phyloP scores from a whole-genome alignment of 92 coral and sea anemone species.

The Parazoanthus darwini region DNA sequence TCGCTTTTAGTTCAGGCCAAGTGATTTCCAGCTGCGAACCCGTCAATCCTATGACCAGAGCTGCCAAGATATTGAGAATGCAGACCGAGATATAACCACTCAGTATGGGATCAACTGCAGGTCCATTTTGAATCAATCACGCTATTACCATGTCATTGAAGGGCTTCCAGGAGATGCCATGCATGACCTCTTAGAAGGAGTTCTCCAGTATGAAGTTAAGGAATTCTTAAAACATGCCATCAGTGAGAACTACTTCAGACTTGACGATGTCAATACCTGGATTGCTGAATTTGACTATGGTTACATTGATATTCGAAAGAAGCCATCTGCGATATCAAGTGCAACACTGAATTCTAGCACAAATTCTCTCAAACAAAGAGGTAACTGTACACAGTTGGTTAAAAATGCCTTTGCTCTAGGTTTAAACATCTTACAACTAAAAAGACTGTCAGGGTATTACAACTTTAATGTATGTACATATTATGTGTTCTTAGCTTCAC shows the following conservation, averaged over 20 bases:
- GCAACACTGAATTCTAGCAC: conserved; percentile 39
- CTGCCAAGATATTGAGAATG: conserved; percentile 47
- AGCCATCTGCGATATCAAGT: conserved; percentile 39
- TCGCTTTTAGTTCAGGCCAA: conserved; percentile 23
- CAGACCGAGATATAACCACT: conserved; percentile 28
- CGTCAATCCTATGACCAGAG: conserved; percentile 34
- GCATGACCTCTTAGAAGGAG: conserved; percentile 55
- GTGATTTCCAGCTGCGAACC: conserved; percentile 50
- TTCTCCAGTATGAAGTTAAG: conserved; percentile 53
- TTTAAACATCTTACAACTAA: no score
- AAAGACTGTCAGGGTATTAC: no score
- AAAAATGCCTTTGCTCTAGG: no score
- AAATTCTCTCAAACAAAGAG: conserved; percentile 60
- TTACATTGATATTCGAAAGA: conserved; percentile 49
- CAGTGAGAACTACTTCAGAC: conserved; percentile 33
- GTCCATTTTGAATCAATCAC: conserved; percentile 53
- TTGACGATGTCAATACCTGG: conserved; percentile 44
- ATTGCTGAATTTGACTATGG: conserved; percentile 61
- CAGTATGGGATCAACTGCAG: conserved; percentile 50
- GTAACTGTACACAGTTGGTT: neutral
- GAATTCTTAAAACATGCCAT: conserved; percentile 56
- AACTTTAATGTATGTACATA: neutral
- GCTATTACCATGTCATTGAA: conserved; percentile 55
- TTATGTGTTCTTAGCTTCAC: conserved; percentile 47
- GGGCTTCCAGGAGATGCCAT: conserved; percentile 57